Evolutionary conservation across 2,113 vertebrate genomes (phyloP).

Genomic region (Scomber japonicus): DNA sequence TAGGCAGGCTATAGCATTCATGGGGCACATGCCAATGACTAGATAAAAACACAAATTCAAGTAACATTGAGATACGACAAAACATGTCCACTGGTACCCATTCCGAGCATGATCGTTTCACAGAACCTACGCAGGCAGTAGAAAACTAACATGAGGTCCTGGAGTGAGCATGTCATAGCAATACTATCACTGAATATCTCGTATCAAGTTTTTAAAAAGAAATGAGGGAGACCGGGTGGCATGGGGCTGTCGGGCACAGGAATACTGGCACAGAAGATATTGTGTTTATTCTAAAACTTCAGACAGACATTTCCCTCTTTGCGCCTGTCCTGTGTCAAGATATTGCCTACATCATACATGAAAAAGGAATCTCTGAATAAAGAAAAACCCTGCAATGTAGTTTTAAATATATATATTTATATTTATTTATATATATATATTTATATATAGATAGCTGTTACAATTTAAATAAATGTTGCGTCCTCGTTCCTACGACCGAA

Average conservation of each 20-base stretch:
- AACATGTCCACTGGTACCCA: conserved; percentile 95
- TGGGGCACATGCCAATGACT: conserved; percentile 97
- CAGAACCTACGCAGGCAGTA: conserved; percentile 95
- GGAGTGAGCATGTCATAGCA: conserved; percentile 92
- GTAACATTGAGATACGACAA: conserved; percentile 99
- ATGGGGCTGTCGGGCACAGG: conserved; percentile 69
- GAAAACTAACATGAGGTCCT: conserved; percentile 94
- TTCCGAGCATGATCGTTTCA: conserved; percentile 95
- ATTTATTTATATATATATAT: conserved; percentile 66
- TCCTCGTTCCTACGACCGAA: conserved; percentile 80
- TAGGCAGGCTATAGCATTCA: conserved; percentile 93
- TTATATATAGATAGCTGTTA: conserved; percentile 84
- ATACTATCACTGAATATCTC: conserved; percentile 90
- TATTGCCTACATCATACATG: conserved; percentile 83
- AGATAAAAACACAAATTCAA: conserved; percentile 98
- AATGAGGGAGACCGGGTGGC: conserved; percentile 65
- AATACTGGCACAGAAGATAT: conserved; percentile 82
- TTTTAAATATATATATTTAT: conserved; percentile 85
- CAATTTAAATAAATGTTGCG: conserved; percentile 84
- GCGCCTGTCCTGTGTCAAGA: conserved; percentile 83
- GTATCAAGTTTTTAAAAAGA: conserved; percentile 85
- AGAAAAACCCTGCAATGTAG: conserved; percentile 84
- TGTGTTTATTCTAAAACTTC: conserved; percentile 79
- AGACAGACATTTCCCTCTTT: conserved; percentile 71
- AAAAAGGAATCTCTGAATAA: conserved; percentile 75